These are phyloP conservation scores for Notarius lentiginosus DNA, from an alignment of 2,113 vertebrate species.

Conservation along the genomic window DNA sequence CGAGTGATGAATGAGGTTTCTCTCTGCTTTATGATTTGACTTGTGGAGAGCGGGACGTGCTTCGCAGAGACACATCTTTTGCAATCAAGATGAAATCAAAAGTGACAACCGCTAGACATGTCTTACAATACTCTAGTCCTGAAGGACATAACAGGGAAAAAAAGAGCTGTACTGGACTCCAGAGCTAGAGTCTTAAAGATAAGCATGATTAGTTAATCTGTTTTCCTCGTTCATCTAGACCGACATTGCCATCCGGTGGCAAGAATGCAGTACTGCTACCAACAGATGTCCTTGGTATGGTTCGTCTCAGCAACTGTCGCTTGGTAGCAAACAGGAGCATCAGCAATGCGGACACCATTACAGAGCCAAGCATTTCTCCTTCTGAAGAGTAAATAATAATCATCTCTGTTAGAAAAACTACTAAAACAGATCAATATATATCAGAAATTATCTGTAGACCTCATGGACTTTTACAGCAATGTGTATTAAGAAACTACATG, in stretches of 20 bases:
- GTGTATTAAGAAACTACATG: background rate
- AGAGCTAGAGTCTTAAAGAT: background rate
- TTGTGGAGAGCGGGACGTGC: slow-evolving; percentile 54
- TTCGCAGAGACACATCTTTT: slow-evolving; percentile 48
- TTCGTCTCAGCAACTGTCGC: slow-evolving; percentile 3
- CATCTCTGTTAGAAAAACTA: background rate
- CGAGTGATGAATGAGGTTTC: background rate
- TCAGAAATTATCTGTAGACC: background rate
- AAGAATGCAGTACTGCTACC: background rate
- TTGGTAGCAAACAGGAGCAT: slow-evolving; percentile 17
- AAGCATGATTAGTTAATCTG: slow-evolving; percentile 61
- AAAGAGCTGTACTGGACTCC: background rate
- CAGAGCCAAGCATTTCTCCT: background rate
- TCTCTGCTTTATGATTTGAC: slow-evolving; percentile 17
- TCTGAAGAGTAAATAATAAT: background rate
- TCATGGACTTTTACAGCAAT: background rate
- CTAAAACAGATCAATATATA: background rate
- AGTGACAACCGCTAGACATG: slow-evolving; percentile 63
- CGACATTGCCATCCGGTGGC: slow-evolving; percentile 67
- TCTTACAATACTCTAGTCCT: background rate
- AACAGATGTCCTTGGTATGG: no score
- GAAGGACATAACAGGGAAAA: background rate
- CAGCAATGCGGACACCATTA: background rate
- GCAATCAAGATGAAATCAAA: slow-evolving; percentile 56
- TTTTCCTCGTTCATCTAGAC: slow-evolving; percentile 30